Conservation (phyloP, 2,797 vertebrate species). For the Pampus argenteus region DNA sequence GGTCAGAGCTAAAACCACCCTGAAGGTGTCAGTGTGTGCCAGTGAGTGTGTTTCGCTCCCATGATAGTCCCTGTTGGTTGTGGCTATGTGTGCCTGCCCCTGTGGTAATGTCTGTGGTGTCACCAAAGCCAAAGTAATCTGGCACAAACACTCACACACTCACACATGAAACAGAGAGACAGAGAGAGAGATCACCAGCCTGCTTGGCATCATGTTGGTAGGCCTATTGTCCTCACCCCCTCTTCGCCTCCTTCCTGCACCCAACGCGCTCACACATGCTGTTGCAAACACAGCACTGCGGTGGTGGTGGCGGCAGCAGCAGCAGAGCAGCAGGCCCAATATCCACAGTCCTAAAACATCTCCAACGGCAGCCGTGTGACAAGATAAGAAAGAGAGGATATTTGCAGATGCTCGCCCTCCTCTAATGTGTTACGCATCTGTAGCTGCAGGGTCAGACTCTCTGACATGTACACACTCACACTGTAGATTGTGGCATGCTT, state of each 20-base stretch:
- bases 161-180: slow-evolving; percentile 17
- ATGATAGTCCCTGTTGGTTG: slow-evolving; percentile 7
- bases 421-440: slow-evolving; percentile 41
- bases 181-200: slow-evolving; percentile 50
- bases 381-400: slow-evolving; percentile 46
- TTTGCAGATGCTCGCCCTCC: slow-evolving; percentile 32
- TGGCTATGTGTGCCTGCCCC: slow-evolving; percentile 40
- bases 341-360: slow-evolving; percentile 41
- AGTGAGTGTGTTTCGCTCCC: slow-evolving; percentile 2
- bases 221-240: slow-evolving; percentile 63
- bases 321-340: slow-evolving; percentile 34
- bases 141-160: slow-evolving; percentile 51
- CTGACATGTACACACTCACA: slow-evolving; percentile 26
- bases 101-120: slow-evolving; percentile 53
- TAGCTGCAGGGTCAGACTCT: slow-evolving; percentile 44
- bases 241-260: slow-evolving; percentile 65
- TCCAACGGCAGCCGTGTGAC: slow-evolving; percentile 46
- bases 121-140: slow-evolving; percentile 66
- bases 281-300: slow-evolving; percentile 57
- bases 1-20: slow-evolving; percentile 39
- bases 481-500: slow-evolving; percentile 32
- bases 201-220: slow-evolving; percentile 71
- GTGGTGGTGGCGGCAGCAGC: slow-evolving; percentile 39
- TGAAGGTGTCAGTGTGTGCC: slow-evolving; percentile 14
- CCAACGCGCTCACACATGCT: slow-evolving; percentile 54